phyloP scores from a whole-genome alignment of 2,888 invertebrate genomes.

The Trachelus iudaicus region DNA sequence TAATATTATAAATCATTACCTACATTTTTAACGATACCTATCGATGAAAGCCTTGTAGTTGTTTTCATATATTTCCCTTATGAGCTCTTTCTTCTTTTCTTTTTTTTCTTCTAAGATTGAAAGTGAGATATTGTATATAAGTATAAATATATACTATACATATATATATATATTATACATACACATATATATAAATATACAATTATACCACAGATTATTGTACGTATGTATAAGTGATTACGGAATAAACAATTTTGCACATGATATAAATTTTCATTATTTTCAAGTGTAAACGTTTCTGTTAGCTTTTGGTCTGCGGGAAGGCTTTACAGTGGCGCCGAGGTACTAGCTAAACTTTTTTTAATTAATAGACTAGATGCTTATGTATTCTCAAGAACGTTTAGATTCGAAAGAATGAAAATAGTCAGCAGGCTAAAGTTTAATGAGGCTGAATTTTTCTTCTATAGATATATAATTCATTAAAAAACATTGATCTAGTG shows the following conservation, averaged over 20 bases:
- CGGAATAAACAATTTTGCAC: slow-evolving; percentile 52
- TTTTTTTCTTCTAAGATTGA: slow-evolving; percentile 25
- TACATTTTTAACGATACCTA: neutral
- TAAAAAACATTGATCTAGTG: neutral
- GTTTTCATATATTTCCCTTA: slow-evolving; percentile 5
- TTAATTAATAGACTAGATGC: too few relatives aligned
- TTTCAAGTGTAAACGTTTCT: neutral
- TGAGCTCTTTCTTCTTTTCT: neutral
- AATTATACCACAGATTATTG: slow-evolving; percentile 52
- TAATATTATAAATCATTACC: slow-evolving; percentile 15
- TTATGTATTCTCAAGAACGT: too few relatives aligned
- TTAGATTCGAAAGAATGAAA: too few relatives aligned
- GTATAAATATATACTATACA: slow-evolving; percentile 20
- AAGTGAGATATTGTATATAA: slow-evolving; percentile 33
- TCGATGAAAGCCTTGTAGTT: slow-evolving; percentile 8
- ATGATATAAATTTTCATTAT: slow-evolving; percentile 19
- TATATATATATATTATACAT: slow-evolving; percentile 29
- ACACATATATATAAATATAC: slow-evolving; percentile 27
- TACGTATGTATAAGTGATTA: slow-evolving; percentile 44
- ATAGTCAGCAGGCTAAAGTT: neutral
- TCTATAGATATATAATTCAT: neutral
- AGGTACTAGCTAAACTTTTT: too few relatives aligned
- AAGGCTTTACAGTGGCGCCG: too few relatives aligned
- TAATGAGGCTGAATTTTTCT: neutral
- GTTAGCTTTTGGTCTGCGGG: neutral